Evolutionary conservation across 1,140 invertebrate species (phyloP), one percentile per base, ranked within the genome.

Genomic region (Drepana arcuata): DNA sequence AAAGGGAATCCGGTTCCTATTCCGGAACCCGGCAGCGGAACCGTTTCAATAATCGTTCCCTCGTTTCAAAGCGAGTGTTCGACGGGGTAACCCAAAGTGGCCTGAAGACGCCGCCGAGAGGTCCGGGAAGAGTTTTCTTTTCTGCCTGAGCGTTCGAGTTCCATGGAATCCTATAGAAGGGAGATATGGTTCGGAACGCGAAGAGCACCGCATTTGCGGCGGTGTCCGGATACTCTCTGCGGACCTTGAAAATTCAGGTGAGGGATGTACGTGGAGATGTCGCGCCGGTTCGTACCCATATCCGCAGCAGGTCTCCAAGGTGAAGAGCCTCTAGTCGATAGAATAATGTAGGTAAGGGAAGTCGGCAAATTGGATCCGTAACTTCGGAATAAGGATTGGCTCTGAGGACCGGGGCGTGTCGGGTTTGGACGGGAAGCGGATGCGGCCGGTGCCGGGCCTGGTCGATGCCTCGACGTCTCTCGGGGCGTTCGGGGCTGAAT

Each of bases 301-400:
- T 88, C 90, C 89, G 90, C 90, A 93, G 86, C 90, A 91, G 90
- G 91, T 93, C 90, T 93, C 91, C 91, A 90, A 93, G 92, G 91
- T 92, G 86, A 91, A 89, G 84, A 93, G 90, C 90, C 92, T 93
- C 91, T 93, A 90, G 90, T 92, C 87, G 89, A 91, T 92, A 90
- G 90, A 92, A 86, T 88, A 93, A 93, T 92, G 90, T 92, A 92
- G 91, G 88, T 92, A 93, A 93, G 90, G 90, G 88, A 91, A 91
- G 89, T 92, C 87, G 87, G 68, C 68, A 72, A 72, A 67, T 62
- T 66, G 44, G 66, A 69, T 93, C 57, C 64, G 62, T 72, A 77
- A 72, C 69, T 74, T 77, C 72, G 67, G 69, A 58, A 77, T 60
- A 77, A 77, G 88, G 89, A 85, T 90, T 91, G 88, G 88, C 89